Conservation (phyloP, 2,888 invertebrate species). For the Scaptomyza polygonia region DNA sequence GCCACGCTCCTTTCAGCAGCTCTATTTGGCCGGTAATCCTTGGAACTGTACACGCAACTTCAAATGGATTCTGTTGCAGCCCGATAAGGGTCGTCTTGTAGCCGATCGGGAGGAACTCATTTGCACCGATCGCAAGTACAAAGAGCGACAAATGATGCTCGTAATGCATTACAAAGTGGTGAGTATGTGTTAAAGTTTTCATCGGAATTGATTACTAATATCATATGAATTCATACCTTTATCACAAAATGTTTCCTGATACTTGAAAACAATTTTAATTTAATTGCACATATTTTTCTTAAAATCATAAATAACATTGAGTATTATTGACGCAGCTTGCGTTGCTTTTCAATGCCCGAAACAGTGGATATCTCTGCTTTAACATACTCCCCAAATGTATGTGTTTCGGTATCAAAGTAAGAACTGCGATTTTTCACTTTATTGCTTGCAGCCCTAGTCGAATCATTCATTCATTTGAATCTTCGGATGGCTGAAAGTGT, state of each 20-base stretch:
- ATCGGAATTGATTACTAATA: too few species aligned
- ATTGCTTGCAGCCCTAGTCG: too few species aligned
- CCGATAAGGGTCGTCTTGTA: conserved; percentile 76
- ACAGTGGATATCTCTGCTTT: background rate
- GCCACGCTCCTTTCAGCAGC: conserved; percentile 73
- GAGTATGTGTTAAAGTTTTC: background rate
- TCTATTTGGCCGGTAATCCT: conserved; percentile 82
- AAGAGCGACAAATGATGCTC: conserved; percentile 79
- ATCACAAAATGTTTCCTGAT: too few species aligned
- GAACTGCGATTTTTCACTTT: background rate
- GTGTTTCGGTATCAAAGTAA: background rate
- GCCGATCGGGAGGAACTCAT: conserved; percentile 80
- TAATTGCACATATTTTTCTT: background rate
- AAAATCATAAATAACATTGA: background rate
- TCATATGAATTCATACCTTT: too few species aligned
- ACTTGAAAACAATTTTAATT: too few species aligned
- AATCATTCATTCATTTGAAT: background rate
- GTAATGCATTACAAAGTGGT: conserved; percentile 84
- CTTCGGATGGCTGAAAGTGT: background rate
- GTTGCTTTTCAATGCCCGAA: background rate
- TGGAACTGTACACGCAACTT: conserved; percentile 84
- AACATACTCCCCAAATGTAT: background rate
- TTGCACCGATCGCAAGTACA: conserved; percentile 82
- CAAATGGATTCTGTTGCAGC: conserved; percentile 81
- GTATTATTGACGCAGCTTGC: background rate